phyloP scores from a whole-genome alignment of 92 coral and sea anemone genomes.

The Diadumene lineata region DNA sequence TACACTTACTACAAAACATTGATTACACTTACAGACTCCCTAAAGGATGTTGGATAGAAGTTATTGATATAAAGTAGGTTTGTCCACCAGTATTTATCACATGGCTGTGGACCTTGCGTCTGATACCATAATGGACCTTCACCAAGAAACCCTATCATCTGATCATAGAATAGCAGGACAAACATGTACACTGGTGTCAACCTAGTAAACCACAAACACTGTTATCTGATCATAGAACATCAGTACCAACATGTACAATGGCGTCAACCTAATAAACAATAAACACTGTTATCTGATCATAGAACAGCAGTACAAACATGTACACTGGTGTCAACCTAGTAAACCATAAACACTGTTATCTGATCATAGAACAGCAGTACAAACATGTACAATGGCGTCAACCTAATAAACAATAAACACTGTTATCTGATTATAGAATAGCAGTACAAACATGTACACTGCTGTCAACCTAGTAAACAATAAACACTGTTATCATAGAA shows the following conservation, averaged over 20 bases:
- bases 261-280: background rate
- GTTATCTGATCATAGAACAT: background rate
- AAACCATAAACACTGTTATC: too few species aligned
- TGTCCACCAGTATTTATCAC: slow-evolving; percentile 90
- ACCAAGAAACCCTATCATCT: slow-evolving; percentile 58
- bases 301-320: too few species aligned
- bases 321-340: too few species aligned
- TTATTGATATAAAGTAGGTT: slow-evolving; percentile 84
- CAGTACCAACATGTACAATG: too few species aligned
- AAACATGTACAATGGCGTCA: too few species aligned
- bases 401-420: too few species aligned
- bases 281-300: too few species aligned
- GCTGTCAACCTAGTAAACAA: too few species aligned
- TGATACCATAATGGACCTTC: slow-evolving; percentile 71
- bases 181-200: slow-evolving; percentile 82
- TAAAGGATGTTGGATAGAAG: slow-evolving; percentile 56
- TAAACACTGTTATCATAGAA: too few species aligned
- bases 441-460: too few species aligned
- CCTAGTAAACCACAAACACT: slow-evolving; percentile 33
- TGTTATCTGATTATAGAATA: too few species aligned
- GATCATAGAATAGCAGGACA: slow-evolving; percentile 63
- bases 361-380: too few species aligned
- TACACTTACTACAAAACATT: background rate
- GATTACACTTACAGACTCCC: slow-evolving; percentile 42
- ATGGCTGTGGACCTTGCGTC: slow-evolving; percentile 25